Percentiles rank a stretch among this genome's conserved stretches.
Evolutionary conservation across 2,888 invertebrate species (phyloP).

Genomic region (Pelosia muscerda): DNA sequence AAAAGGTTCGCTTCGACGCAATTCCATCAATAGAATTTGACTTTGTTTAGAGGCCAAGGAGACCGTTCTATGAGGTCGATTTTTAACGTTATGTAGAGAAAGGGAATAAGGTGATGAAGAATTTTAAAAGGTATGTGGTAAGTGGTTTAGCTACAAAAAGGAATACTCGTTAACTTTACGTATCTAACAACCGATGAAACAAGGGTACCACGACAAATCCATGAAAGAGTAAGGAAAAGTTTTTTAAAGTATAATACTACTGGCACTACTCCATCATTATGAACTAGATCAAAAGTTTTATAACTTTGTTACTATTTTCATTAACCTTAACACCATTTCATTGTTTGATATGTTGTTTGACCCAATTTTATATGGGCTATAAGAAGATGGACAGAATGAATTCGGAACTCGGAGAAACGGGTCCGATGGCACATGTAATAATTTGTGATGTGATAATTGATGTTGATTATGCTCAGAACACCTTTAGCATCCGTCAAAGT

Average conservation of each 20-base stretch:
- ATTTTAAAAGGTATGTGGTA: too few relatives aligned
- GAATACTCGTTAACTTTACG: too few relatives aligned
- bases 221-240: background rate
- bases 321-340: conserved; percentile 3
- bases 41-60: too few relatives aligned
- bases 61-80: too few relatives aligned
- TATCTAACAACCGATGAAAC: background rate
- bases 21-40: too few relatives aligned
- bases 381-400: background rate
- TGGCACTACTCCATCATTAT: background rate
- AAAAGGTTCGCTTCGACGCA: too few relatives aligned
- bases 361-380: background rate
- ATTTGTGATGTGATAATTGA: background rate
- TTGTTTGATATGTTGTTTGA: background rate
- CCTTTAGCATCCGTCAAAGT: too few relatives aligned
- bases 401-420: background rate
- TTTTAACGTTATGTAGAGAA: too few relatives aligned
- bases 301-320: background rate
- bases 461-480: too few relatives aligned
- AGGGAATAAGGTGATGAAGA: too few relatives aligned
- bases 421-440: background rate
- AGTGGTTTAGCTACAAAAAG: too few relatives aligned
- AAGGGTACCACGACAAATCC: background rate
- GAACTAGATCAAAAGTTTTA: background rate
- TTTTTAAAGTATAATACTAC: background rate